Base-by-base conservation (phyloP, 1,140 invertebrate species). In the Pectinophora gossypiella region DNA sequence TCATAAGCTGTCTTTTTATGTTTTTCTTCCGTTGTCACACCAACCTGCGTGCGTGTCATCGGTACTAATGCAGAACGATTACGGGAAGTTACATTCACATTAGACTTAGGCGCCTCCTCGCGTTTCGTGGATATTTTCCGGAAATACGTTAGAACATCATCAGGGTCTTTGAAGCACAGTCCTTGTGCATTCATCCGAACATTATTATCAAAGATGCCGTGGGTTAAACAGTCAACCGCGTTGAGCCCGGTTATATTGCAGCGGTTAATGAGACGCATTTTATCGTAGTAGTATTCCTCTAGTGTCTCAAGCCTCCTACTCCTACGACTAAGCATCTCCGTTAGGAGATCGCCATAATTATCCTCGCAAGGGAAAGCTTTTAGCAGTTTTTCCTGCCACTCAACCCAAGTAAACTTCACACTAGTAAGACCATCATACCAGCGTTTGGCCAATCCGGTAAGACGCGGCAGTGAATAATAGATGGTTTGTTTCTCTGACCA, bases 341-440 rank as follows among this genome's bases (percentile, higher is more conserved):
- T 2, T 16, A 50, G 15, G 5, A 50, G 6, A 9, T 50, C 48
- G 12, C 4, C 48, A 19, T 50, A 50, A 16, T 40, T 50, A 6
- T 40, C 3, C 4, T 50, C 48, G 16, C 23, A 15, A 4, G 48
- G 32, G 15, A 50, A 50, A 2, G 23, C 32, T 38, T 18, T 19
- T 4, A 36, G 3, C 15, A 50, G 16, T 22, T 38, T 36, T 16
- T 38, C 27, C 12, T 38, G 48, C 48, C 23, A 38, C 18, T 50
- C 48, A 9, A 5, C 18, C 48, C 48, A 50, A 3, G 32, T 50
- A 19, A 38, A 50, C 12, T 50, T 50, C 3, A 50, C 48, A 20
- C 32, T 38, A 12, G 48, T 50, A 12, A 50, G 32, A 22, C 48
- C 48, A 19, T 50, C 48, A 16, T 50, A 20, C 48, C 48, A 50